phyloP scores from a whole-genome alignment of 2,113 vertebrate genomes.

The Nothoprocta pentlandii region DNA sequence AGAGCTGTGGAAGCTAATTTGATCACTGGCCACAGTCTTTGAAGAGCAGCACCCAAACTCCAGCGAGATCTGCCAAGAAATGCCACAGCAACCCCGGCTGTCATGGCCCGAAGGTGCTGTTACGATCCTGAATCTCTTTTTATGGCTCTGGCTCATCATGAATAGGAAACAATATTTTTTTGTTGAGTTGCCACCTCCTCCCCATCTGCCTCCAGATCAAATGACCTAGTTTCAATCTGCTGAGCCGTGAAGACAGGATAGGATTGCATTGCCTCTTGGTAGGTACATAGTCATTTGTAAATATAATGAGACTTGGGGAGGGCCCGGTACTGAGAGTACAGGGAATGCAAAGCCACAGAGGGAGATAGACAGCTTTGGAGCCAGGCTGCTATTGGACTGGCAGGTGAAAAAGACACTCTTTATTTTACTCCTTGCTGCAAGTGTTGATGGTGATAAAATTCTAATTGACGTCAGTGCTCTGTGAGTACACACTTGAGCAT shows the following conservation, averaged over 20 bases:
- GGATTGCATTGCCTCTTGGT: not conserved
- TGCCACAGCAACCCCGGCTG: not conserved
- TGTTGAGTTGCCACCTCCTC: not conserved
- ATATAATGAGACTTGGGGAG: not conserved
- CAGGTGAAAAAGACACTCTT: not conserved
- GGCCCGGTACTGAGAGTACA: not conserved
- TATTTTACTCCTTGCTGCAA: conserved; percentile 1
- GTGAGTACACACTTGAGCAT: not conserved
- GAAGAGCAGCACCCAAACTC: not conserved
- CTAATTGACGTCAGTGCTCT: not conserved
- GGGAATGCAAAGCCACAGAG: not conserved
- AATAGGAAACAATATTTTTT: not conserved
- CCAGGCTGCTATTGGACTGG: not conserved
- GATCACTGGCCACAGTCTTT: too few species aligned
- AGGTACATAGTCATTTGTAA: not conserved
- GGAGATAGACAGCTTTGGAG: not conserved
- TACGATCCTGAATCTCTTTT: fast-evolving
- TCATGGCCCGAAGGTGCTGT: too few species aligned
- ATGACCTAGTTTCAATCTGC: not conserved
- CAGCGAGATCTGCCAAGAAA: not conserved
- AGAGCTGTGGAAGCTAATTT: not conserved
- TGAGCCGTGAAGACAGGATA: not conserved
- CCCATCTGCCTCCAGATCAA: not conserved
- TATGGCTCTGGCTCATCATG: not conserved
- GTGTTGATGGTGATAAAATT: not conserved